Conservation (phyloP, 2,113 vertebrate genomes). For the Oreochromis tanganicae region DNA sequence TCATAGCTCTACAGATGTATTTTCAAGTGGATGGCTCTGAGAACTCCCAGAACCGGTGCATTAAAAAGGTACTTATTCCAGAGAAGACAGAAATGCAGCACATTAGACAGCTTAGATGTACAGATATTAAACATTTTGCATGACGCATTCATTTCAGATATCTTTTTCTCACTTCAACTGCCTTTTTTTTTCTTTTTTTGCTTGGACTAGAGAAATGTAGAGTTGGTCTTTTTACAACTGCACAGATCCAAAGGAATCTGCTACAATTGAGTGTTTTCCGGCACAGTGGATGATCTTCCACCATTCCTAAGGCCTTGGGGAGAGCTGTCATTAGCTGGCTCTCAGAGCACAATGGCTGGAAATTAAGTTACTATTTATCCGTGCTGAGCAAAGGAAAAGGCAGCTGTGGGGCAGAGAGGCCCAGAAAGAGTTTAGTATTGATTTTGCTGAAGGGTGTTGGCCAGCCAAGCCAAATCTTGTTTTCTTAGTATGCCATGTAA, state of each 20-base stretch:
- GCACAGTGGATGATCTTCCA: conserved; percentile 58
- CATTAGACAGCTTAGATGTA: background rate
- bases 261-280: conserved; percentile 56
- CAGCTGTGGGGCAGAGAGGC: conserved; percentile 66
- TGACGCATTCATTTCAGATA: background rate
- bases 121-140: background rate
- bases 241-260: conserved; percentile 67
- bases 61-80: background rate
- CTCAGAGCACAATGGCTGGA: conserved; percentile 75
- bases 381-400: conserved; percentile 75
- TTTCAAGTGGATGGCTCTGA: conserved; percentile 21
- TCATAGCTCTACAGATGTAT: background rate
- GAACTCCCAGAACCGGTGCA: conserved; percentile 34
- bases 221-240: background rate
- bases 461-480: conserved; percentile 60
- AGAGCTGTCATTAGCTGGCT: conserved; percentile 76
- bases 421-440: conserved; percentile 81
- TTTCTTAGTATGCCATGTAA: conserved; percentile 61
- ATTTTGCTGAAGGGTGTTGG: conserved; percentile 74
- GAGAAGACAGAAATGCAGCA: background rate
- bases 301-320: conserved; percentile 67
- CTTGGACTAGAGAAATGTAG: background rate
- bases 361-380: conserved; percentile 85
- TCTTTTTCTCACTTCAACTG: background rate
- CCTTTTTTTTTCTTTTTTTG: background rate